Evolutionary conservation across 2,797 vertebrate species (phyloP).

Genomic region (Petrocephalus schoutedeni): DNA sequence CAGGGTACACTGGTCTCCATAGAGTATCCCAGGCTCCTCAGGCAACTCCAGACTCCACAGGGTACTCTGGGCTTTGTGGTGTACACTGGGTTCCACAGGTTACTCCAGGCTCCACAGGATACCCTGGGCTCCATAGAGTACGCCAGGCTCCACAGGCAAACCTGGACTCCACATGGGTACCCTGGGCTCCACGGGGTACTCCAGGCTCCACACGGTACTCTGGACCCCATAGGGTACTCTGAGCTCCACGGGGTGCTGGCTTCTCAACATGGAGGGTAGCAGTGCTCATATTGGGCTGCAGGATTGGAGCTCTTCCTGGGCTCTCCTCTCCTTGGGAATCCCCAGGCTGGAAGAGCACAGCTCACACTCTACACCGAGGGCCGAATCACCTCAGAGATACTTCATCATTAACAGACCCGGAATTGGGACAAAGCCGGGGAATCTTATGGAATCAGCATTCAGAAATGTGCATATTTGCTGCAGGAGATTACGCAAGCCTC

Average conservation of each 20-base stretch:
- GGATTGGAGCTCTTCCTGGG: background rate
- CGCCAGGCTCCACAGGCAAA: background rate
- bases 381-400: conserved; percentile 28
- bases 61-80: background rate
- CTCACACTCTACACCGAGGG: conserved; percentile 22
- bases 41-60: background rate
- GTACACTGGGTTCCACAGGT: no score
- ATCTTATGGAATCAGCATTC: conserved; percentile 42
- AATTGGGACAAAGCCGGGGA: conserved; percentile 42
- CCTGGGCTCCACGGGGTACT: background rate
- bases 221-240: no score
- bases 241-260: no score
- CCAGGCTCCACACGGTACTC: no score
- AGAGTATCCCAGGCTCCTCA: no score
- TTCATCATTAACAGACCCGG: conserved; percentile 36
- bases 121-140: background rate
- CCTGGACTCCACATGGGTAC: no score
- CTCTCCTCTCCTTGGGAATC: background rate
- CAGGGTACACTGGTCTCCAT: background rate
- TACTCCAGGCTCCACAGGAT: background rate
- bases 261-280: background rate
- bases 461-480: conserved; percentile 42
- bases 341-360: conserved; percentile 30
- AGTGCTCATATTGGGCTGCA: no score
- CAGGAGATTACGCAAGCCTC: conserved; percentile 36